phyloP scores from a whole-genome alignment of 2,797 vertebrate genomes.

The Notoglanidium macrostoma region DNA sequence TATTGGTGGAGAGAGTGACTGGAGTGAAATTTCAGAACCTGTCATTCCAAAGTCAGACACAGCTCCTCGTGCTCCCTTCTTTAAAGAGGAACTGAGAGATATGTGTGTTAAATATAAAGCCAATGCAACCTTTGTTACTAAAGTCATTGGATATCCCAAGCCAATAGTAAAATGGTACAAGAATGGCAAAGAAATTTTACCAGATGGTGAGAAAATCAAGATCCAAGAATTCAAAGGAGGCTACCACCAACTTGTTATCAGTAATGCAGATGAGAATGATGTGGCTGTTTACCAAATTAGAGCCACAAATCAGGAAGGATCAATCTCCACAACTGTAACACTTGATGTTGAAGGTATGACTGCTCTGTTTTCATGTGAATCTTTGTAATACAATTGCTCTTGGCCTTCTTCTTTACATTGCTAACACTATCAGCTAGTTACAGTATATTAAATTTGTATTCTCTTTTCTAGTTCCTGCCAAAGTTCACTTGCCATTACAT shows the following conservation, averaged over 20 bases:
- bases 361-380: slow-evolving; percentile 12
- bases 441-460: slow-evolving; percentile 39
- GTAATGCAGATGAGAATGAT: slow-evolving; percentile 86
- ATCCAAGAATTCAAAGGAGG: slow-evolving; percentile 97
- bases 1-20: slow-evolving; percentile 94
- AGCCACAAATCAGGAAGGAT: slow-evolving; percentile 95
- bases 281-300: slow-evolving; percentile 94
- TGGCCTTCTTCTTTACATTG: background rate
- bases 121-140: slow-evolving; percentile 95
- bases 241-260: slow-evolving; percentile 92
- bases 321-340: slow-evolving; percentile 90
- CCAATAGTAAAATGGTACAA: slow-evolving; percentile 96
- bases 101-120: slow-evolving; percentile 92
- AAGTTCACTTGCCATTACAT: slow-evolving; percentile 92
- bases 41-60: slow-evolving; percentile 90
- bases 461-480: slow-evolving; percentile 89
- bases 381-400: background rate
- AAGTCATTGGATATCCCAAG: slow-evolving; percentile 92
- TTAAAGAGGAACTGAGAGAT: slow-evolving; percentile 96
- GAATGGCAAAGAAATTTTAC: slow-evolving; percentile 92
- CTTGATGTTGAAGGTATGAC: slow-evolving; percentile 94
- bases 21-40: slow-evolving; percentile 92
- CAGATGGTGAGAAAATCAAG: slow-evolving; percentile 94
- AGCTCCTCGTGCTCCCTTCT: slow-evolving; percentile 85
- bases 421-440: background rate